These are phyloP conservation scores for Heterochromis multidens DNA, from an alignment of 2,113 vertebrate species.

Conservation along the genomic window DNA sequence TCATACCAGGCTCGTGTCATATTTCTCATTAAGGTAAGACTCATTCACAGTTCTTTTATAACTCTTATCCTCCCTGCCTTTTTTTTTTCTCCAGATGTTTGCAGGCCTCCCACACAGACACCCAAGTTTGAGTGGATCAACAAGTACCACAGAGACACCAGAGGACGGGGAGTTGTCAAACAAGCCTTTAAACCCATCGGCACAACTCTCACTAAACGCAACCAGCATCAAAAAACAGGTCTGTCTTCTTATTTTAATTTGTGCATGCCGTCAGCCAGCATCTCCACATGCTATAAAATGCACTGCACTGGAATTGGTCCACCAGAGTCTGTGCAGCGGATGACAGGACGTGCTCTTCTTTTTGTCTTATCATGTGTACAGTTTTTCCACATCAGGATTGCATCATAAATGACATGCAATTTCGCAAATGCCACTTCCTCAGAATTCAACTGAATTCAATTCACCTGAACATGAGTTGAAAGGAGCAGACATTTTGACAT, in stretches of 20 bases:
- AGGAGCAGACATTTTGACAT: background rate
- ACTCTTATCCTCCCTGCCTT: background rate
- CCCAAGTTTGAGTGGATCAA: conserved; percentile 78
- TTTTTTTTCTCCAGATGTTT: conserved; percentile 61
- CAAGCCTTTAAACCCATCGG: background rate
- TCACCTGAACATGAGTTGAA: background rate
- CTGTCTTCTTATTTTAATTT: conserved; percentile 3
- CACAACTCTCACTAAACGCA: conserved; percentile 35
- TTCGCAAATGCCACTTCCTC: conserved; percentile 20
- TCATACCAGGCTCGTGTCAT: rapidly evolving
- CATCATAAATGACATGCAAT: background rate
- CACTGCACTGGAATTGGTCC: background rate
- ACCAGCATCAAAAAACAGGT: conserved; percentile 61
- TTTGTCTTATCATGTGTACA: background rate
- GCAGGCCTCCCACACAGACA: conserved; percentile 54
- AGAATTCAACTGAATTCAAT: background rate
- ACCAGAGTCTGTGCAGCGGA: background rate
- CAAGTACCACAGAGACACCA: conserved; percentile 63
- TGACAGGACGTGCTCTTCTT: background rate
- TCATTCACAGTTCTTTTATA: background rate
- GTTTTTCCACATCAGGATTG: background rate
- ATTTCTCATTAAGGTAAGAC: background rate
- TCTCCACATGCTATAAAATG: background rate
- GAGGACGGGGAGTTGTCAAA: conserved; percentile 29
- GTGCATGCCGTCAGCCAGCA: background rate